A percentile compares a stretch with the other conserved stretches of the same genome.
These are phyloP conservation scores for Acrocera orbiculus DNA, from an alignment of 2,888 invertebrate genomes.

Conservation along the genomic window DNA sequence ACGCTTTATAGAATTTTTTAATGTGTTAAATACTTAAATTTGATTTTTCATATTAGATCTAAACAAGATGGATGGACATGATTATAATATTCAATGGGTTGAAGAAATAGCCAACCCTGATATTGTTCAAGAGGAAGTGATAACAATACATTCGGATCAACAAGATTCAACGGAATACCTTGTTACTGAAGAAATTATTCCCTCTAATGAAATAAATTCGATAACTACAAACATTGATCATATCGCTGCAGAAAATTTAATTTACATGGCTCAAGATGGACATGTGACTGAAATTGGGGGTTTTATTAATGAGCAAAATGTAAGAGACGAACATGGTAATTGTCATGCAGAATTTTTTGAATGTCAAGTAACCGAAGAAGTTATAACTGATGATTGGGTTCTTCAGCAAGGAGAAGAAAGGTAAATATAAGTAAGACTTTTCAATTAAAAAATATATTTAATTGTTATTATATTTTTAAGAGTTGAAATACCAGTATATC, in stretches of 20 bases:
- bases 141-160: conserved; percentile 7
- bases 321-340: conserved; percentile 19
- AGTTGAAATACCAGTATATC: conserved; percentile 49
- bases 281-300: conserved; percentile 23
- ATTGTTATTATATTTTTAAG: conserved; percentile 24
- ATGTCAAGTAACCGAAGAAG: conserved; percentile 57
- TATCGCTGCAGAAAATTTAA: conserved; percentile 45
- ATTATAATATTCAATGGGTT: conserved; percentile 25
- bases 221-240: conserved; percentile 31
- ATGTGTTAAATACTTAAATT: no score
- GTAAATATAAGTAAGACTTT: conserved; percentile 26
- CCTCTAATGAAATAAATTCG: conserved; percentile 10
- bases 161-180: conserved; percentile 5
- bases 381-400: conserved; percentile 68
- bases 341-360: conserved; percentile 30
- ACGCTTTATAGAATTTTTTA: no score
- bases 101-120: conserved; percentile 14
- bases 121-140: conserved; percentile 9
- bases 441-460: neutral
- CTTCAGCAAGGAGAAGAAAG: conserved; percentile 53
- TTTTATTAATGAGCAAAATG: conserved; percentile 19
- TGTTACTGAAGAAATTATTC: no score
- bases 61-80: conserved; percentile 15
- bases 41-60: neutral
- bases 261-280: conserved; percentile 41